A percentile compares a stretch with the other conserved stretches of the same genome.
Conservation (phyloP, 1,140 invertebrate genomes). For the Bombus superbus region DNA sequence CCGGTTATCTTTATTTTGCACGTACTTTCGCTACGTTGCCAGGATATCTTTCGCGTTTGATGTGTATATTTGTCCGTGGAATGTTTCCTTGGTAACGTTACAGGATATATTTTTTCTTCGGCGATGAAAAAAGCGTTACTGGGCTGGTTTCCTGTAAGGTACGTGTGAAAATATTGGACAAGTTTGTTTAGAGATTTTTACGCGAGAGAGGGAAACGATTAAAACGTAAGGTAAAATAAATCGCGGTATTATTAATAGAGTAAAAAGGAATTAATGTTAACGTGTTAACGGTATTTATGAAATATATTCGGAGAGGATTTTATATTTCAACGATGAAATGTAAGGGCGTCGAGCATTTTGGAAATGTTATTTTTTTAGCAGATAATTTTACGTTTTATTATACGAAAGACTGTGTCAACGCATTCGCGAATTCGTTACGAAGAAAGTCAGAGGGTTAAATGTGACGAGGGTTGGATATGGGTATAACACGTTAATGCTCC, state of each 20-base stretch:
- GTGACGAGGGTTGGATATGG: conserved; percentile 46
- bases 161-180: background rate
- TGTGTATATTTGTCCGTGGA: background rate
- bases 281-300: background rate
- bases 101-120: background rate
- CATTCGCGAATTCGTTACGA: conserved; percentile 1
- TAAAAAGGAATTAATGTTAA: background rate
- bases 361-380: background rate
- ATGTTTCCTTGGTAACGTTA: background rate
- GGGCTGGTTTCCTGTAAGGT: background rate
- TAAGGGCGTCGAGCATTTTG: background rate
- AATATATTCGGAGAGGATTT: background rate
- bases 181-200: background rate
- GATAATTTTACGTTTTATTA: background rate
- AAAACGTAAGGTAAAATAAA: too few relatives aligned
- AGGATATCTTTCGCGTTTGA: background rate
- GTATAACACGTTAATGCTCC: conserved; percentile 47
- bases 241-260: background rate
- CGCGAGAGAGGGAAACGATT: background rate
- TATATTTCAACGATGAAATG: background rate
- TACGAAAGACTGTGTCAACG: conserved; percentile 5
- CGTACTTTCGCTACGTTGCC: background rate
- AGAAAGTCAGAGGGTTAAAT: conserved; percentile 49
- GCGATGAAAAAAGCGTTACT: background rate
- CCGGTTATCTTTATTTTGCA: conserved; percentile 28